Base-by-base conservation (phyloP, 2,888 invertebrate genomes). In the Pyrocoelia pectoralis region DNA sequence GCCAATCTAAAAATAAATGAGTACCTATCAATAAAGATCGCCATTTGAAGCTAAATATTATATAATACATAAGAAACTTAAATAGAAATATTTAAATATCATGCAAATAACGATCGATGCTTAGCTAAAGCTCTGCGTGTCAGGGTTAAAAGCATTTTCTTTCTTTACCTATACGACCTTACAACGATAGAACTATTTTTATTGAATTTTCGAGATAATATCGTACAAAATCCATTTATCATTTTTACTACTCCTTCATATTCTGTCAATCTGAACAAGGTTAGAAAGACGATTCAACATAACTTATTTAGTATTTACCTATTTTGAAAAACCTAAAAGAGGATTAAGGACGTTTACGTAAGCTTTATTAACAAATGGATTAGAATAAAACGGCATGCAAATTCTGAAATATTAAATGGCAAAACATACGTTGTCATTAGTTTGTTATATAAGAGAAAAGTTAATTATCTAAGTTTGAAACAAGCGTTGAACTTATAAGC, bases 1-100 rank as follows among this genome's bases (percentile, higher is more conserved):
- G 17, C 10, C 17, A 46, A 46, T 15, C 18, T 17, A 46, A 17
- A 46, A 46, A 46, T 18, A 18, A 17, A 8, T 46, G 17, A 46
- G 15, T 18, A 18, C n/a, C n/a, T n/a, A n/a, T 14, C n/a, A 17
- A 46, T 10, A 15, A 14, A 15, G 12, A 43, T 8, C 5, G n/a
- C 46, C 14, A 8, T n/a, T 24, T 5, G 8, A 33, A 33, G 2
- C 33, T 4, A 33, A 33, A 8, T 33, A 33, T 33, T 24, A 33
- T n/a, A 33, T n/a, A 33, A 33, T 33, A n/a, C 46, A 43, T 46
- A 15, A 46, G 17, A 17, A 15, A 17, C n/a, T 17, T 10, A 9
- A 17, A 46, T 46, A 18, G 46, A 46, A 46, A 46, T 46, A 46
- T 46, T 46, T 46, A 46, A 46, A 46, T 46, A 46, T 46, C 46